phyloP scores from a whole-genome alignment of 1,140 invertebrate species.

The Drosophila bocqueti region DNA sequence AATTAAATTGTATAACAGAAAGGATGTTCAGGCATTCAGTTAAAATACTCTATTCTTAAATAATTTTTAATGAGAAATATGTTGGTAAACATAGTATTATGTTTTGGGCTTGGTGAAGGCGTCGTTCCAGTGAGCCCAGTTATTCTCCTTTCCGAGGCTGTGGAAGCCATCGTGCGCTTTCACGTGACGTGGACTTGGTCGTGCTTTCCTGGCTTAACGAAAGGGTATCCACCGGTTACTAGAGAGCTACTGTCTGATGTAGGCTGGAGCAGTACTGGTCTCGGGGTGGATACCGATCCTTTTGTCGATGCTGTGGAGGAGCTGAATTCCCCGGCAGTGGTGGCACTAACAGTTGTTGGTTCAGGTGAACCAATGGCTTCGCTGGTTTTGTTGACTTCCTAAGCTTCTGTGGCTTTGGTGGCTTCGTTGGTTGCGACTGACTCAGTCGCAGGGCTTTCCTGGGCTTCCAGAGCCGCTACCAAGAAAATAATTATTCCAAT shows the following conservation, averaged over 20 bases:
- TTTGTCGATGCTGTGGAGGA: not conserved
- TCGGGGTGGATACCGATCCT: not conserved
- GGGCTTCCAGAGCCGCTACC: not conserved
- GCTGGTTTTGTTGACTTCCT: not conserved
- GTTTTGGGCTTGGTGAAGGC: slow-evolving; percentile 28
- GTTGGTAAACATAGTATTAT: not conserved
- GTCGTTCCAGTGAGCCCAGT: slow-evolving; percentile 62
- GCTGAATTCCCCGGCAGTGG: not conserved
- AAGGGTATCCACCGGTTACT: slow-evolving; percentile 37
- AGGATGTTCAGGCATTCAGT: not conserved
- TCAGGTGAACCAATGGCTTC: not conserved
- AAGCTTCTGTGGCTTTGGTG: too few relatives aligned
- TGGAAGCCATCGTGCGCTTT: slow-evolving; percentile 66
- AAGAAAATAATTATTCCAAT: slow-evolving; percentile 18
- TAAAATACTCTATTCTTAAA: not conserved
- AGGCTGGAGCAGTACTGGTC: not conserved
- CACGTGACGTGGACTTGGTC: slow-evolving; percentile 19
- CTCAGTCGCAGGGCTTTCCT: not conserved
- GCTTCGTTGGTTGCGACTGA: not conserved
- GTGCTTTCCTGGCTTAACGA: slow-evolving; percentile 9
- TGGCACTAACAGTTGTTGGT: not conserved
- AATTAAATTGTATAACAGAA: slow-evolving; percentile 5
- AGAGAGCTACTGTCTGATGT: not conserved
- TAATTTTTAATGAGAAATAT: not conserved
- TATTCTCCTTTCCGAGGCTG: slow-evolving; percentile 28